Conservation (phyloP, 2,113 vertebrate species). For the Cebus imitator region DNA sequence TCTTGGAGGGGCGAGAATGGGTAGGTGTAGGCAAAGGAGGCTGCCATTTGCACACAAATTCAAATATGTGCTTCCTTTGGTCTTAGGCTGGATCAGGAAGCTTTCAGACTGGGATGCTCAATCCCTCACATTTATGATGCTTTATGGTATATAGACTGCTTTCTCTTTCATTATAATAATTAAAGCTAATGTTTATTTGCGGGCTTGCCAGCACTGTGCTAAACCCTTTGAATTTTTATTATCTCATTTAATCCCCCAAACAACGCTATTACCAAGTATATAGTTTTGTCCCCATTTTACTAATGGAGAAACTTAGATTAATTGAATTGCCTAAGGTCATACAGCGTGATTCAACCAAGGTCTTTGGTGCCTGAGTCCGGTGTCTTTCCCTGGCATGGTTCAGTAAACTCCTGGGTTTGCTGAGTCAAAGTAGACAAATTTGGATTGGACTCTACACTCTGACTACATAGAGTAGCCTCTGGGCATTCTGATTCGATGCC, state of each 20-base stretch:
- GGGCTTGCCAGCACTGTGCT: background rate
- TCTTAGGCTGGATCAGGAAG: background rate
- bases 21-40: conserved; percentile 28
- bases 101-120: background rate
- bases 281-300: background rate
- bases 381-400: background rate
- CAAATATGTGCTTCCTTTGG: background rate
- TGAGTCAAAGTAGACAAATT: background rate
- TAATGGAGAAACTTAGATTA: background rate
- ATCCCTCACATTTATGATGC: background rate
- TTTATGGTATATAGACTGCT: background rate
- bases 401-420: background rate
- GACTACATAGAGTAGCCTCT: background rate
- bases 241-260: background rate
- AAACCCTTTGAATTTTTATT: conserved; percentile 31
- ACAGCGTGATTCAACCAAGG: background rate
- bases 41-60: conserved; percentile 55
- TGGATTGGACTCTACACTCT: background rate
- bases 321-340: background rate
- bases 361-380: background rate
- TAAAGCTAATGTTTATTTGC: background rate
- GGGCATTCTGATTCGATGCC: background rate
- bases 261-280: background rate
- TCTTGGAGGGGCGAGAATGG: background rate
- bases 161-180: conserved; percentile 19